Base-by-base conservation (phyloP, 2,113 vertebrate genomes). In the Pangasianodon hypophthalmus region DNA sequence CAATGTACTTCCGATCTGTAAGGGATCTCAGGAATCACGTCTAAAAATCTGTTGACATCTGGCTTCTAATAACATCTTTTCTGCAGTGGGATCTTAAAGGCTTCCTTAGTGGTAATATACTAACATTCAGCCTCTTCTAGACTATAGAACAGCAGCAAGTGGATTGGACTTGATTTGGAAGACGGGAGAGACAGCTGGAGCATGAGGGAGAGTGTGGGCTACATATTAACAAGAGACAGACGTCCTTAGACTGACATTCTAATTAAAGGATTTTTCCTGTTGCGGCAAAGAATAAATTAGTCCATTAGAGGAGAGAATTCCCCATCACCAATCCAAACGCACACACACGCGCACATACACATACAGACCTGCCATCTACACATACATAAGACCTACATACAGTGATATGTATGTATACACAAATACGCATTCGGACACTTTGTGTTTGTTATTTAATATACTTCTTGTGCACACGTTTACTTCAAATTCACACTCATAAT, bases 201-300 rank as follows among this genome's bases (percentile, higher is more conserved):
- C 77, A 62, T 60, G 73, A 62, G 46, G 52, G 52, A 85, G 50
- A 69, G 73, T 62, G 58, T 26, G 60, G 60, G 84, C 48, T 86
- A 56, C 24, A 81, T 85, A 90, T 90, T 86, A 85, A 77, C 75
- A 69, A 69, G 75, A 86, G 71, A 85, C 82, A 75, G 64, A 41
- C 87, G 50, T 88, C 88, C 85, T 90, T 91, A 93, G 92, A 95
- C 91, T 95, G 94, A 95, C 94, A 95, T 92, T 91, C 91, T 94
- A 95, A 95, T 95, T 94, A 96, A 95, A 93, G 56, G 91, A 91
- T 90, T 91, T 88, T 92, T 89, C 90, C 77, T 88, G 62, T 91
- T 88, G 87, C 52, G 8, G 44, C 41, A 5, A 48, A 90, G 82
- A 75, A 90, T 73, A 88, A 84, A 88, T 86, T 86, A 90, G 50